phyloP scores from a whole-genome alignment of 2,797 vertebrate genomes.

The Aotus griseimembra region DNA sequence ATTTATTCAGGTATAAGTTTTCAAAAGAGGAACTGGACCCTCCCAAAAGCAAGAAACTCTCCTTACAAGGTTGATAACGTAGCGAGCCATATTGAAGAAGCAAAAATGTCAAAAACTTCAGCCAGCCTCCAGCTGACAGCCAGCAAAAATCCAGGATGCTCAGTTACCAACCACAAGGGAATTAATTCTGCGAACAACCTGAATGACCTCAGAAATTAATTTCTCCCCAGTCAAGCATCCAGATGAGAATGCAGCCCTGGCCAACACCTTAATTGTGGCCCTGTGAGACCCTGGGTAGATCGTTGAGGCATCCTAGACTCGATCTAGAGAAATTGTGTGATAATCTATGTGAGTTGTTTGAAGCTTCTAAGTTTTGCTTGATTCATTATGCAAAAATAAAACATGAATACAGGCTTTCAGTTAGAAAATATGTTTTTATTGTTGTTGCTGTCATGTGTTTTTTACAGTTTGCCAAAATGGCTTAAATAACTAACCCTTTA shows the following conservation, averaged over 20 bases:
- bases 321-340: background rate
- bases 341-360: background rate
- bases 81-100: background rate
- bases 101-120: background rate
- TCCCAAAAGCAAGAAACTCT: background rate
- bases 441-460: background rate
- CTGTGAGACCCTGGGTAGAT: background rate
- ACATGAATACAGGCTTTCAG: background rate
- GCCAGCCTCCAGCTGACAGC: background rate
- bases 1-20: background rate
- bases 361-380: background rate
- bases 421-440: background rate
- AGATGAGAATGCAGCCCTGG: background rate
- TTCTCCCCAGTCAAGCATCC: background rate
- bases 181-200: background rate
- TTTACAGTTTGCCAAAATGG: background rate
- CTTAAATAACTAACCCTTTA: constrained; percentile 12
- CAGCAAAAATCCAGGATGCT: background rate
- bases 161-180: background rate
- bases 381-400: background rate
- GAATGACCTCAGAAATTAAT: background rate
- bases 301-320: background rate
- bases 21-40: background rate
- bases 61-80: background rate
- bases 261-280: background rate